Conservation (phyloP, 2,888 invertebrate species). For the Phaedon cochleariae region DNA sequence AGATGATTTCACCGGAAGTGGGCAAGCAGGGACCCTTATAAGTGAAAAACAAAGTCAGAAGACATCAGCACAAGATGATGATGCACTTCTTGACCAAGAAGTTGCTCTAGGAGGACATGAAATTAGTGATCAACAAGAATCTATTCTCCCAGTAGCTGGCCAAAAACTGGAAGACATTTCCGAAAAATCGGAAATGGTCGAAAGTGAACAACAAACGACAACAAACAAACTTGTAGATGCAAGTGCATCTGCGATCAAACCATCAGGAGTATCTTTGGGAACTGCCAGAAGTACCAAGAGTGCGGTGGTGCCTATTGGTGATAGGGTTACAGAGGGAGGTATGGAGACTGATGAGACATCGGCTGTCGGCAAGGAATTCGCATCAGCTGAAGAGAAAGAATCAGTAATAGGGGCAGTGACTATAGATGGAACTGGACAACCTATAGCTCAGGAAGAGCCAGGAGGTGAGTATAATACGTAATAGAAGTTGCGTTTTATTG, state of each 20-base stretch:
- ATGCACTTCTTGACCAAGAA: too few relatives aligned
- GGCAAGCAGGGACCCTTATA: background rate
- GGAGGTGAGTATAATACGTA: too few relatives aligned
- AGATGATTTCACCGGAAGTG: background rate
- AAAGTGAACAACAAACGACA: constrained; percentile 7
- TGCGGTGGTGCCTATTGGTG: background rate
- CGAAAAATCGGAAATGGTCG: constrained; percentile 18
- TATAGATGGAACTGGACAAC: background rate
- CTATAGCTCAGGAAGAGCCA: background rate
- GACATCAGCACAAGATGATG: background rate
- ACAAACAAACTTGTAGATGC: background rate
- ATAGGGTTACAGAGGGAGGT: background rate
- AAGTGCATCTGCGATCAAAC: background rate
- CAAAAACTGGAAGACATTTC: constrained; percentile 13
- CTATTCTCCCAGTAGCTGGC: background rate
- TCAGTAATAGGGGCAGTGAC: background rate
- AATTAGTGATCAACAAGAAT: too few relatives aligned
- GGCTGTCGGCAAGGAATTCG: background rate
- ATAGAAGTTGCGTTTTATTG: too few relatives aligned
- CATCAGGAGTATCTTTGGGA: background rate
- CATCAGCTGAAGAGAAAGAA: background rate
- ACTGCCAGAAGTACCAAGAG: background rate
- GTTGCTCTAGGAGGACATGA: background rate
- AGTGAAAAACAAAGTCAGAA: too few relatives aligned
- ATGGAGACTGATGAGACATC: background rate